Evolutionary conservation across 1,140 invertebrate species (phyloP).

Genomic region (Cherax quadricarinatus): DNA sequence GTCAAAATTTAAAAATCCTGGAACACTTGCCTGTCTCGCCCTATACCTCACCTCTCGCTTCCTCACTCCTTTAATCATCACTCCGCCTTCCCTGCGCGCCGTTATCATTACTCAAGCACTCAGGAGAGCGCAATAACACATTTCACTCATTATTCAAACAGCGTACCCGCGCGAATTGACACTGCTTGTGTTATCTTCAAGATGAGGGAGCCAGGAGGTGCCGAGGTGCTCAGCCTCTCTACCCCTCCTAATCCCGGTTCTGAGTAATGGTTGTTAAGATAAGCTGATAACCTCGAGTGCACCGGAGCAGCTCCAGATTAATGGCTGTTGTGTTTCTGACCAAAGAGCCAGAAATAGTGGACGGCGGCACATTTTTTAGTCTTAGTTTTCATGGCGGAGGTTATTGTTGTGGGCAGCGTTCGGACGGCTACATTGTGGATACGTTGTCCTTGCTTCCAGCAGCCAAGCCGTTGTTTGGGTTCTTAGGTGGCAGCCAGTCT

Average conservation of each 20-base stretch:
- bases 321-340: conserved; percentile 45
- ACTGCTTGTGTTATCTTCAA: background rate
- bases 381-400: too few relatives aligned
- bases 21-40: background rate
- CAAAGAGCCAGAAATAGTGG: conserved; percentile 36
- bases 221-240: background rate
- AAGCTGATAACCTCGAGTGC: conserved; percentile 48
- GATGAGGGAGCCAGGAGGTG: background rate
- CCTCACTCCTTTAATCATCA: background rate
- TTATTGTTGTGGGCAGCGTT: too few relatives aligned
- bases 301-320: conserved; percentile 14
- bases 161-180: background rate
- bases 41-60: background rate
- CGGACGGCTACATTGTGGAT: too few relatives aligned
- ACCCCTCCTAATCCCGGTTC: background rate
- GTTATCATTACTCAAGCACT: conserved; percentile 9
- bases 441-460: too few relatives aligned
- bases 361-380: too few relatives aligned
- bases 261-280: conserved; percentile 58
- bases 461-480: too few relatives aligned
- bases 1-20: too few relatives aligned
- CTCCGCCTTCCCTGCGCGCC: background rate
- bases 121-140: background rate
- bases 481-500: too few relatives aligned
- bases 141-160: conserved; percentile 8